Evolutionary conservation across 30 jellyfish, hydroid and myxozoan genomes (phyloP), one percentile per base, ranked within the genome.

Genomic region (Pelagia noctiluca): DNA sequence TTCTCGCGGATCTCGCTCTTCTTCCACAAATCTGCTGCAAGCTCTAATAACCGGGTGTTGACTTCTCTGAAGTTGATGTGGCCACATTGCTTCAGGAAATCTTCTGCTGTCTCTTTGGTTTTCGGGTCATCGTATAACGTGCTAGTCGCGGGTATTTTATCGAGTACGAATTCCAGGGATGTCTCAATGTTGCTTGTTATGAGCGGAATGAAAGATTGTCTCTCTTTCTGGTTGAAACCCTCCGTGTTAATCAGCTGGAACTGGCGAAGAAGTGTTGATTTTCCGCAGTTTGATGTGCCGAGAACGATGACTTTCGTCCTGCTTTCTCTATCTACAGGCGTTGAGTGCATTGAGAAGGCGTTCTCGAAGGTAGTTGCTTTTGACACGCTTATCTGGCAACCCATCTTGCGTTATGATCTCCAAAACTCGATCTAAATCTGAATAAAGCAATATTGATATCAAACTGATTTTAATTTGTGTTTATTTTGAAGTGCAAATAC

Each of bases 201-300:
- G 30, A 72, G 37, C 62, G 63, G 74, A 57, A 36, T 38, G 71
- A 8, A 85, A 8, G 82, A 12, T 32, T 85, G 46, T 34, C 89
- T 67, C 71, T 85, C 95, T 2, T 69, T 78, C 57, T 37, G 33
- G 26, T 84, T 71, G 71, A 85, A 85, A 28, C 88, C 89, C 13
- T 64, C 68, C 25, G 89, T 77, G 65, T 85, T 74, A 16, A 85
- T 32, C 25, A 85, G 50, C 52, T 77, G 95, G 83, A 85, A 71
- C 49, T 85, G 95, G 24, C 88, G 75, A 23, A 53, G 36, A n/a
- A 85, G 60, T 2, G 95, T 85, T 19, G 89, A 74, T 53, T 85
- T 85, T 25, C 95, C 95, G n/a, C 85, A 74, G 74, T 85, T 85
- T 7, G 89, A 76, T n/a, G 95, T 85, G 29, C 95, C 95, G 30